These are phyloP conservation scores for Malthinus flaveolus DNA, from an alignment of 2,888 invertebrate species.

Conservation along the genomic window DNA sequence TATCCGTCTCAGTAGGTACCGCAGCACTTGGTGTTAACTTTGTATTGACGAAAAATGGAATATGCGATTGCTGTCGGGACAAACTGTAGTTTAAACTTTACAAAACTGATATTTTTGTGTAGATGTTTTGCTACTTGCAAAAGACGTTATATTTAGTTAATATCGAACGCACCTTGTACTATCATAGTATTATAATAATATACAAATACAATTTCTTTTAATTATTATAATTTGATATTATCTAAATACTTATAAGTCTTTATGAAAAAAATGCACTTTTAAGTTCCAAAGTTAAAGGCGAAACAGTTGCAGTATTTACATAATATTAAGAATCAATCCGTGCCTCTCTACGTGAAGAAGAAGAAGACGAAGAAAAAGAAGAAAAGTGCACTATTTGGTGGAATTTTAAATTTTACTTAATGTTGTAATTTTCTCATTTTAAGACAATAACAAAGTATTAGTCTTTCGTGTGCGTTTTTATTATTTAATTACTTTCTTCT, in stretches of 20 bases:
- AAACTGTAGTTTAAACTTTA: constrained; percentile 37
- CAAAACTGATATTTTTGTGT: constrained; percentile 49
- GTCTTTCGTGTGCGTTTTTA: no score
- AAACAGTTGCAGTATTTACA: no score
- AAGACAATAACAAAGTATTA: no score
- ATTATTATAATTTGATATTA: background rate
- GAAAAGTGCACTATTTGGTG: no score
- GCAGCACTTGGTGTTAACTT: constrained; percentile 22
- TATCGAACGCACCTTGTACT: constrained; percentile 52
- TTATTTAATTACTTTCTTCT: no score
- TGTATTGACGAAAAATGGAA: constrained; percentile 32
- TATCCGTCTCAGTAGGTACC: constrained; percentile 35
- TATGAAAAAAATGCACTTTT: no score
- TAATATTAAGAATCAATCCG: no score
- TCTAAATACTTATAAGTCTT: background rate
- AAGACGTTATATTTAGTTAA: constrained; percentile 52
- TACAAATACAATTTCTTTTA: constrained; percentile 39
- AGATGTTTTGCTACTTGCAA: constrained; percentile 54
- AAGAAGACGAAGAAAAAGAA: no score
- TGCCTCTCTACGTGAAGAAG: no score
- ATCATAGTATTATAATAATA: constrained; percentile 42
- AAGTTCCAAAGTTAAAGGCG: no score
- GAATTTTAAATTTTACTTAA: no score
- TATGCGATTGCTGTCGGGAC: constrained; percentile 35
- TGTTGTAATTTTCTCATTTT: no score